Base-by-base conservation (phyloP, 2,113 vertebrate genomes). In the Sterrhoptilus dennistouni region DNA sequence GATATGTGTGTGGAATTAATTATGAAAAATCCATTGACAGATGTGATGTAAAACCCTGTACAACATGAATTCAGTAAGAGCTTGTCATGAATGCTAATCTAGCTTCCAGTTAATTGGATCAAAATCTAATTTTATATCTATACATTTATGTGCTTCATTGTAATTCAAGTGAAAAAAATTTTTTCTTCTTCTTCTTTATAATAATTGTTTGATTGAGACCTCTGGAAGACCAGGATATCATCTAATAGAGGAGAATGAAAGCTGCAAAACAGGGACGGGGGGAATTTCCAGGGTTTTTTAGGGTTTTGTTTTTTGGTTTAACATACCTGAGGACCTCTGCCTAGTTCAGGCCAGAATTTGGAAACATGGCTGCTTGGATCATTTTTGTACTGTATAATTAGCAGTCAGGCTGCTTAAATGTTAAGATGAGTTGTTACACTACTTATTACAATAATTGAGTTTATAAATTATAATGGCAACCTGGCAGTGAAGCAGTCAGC, bases 391-490 rank as follows among this genome's bases (percentile, higher is more conserved):
- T 23, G 21, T 31, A 24, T 40, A 68, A 95, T 42, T 64, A 74
- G 53, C n/a, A 75, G 33, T 33, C 4, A 2, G 54, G 61, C 63
- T 64, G 49, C 85, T 91, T 59, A 79, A 85, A 64, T 78, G 36
- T 76, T 63, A 79, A 90, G 52, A 68, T 71, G 65, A 89, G 75
- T 60, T 82, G 54, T 95, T 79, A 71, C 42, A 89, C 89, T 76
- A 81, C 68, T 92, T 95, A 95, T 54, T 28, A 69, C 64, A 92
- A 92, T 49, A 91, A 69, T 49, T 78, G 86, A 57, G 52, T 52
- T 95, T 87, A 89, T 75, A 91, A 93, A 96, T 74, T 12, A 94
- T 69, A 61, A 93, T 40, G 61, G 50, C 75, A 93, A 69, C 31
- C 57, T 90, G 79, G 68, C 77, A 64, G 47, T 49, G 35, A 94